Conservation (phyloP, 92 coral and sea anemone genomes). For the Porites divaricata region DNA sequence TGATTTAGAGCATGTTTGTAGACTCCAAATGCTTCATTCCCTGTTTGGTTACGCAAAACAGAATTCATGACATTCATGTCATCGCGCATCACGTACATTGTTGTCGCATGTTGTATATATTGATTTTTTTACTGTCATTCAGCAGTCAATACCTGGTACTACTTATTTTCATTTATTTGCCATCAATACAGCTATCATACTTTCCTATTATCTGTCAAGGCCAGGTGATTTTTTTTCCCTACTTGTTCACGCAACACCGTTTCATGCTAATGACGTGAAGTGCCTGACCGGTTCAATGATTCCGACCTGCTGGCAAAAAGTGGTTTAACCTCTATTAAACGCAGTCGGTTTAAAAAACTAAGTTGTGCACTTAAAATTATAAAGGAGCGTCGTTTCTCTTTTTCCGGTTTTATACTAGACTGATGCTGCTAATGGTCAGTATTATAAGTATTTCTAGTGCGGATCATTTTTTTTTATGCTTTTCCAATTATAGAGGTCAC, state of each 20-base stretch:
- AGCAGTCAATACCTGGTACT: not conserved
- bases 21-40: not conserved
- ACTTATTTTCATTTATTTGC: not conserved
- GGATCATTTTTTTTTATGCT: not conserved
- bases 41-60: not conserved
- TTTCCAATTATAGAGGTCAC: constrained; percentile 16
- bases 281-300: not conserved
- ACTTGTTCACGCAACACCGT: not conserved
- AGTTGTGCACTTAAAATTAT: constrained; percentile 26
- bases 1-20: not conserved
- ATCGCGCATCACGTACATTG: not conserved
- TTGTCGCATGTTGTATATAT: not conserved
- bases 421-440: not conserved
- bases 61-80: not conserved
- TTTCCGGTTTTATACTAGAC: constrained; percentile 47
- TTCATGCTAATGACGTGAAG: constrained; percentile 2
- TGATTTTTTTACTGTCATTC: too few relatives aligned
- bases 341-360: not conserved
- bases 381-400: constrained; percentile 33
- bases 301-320: not conserved
- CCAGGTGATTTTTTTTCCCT: constrained; percentile 11
- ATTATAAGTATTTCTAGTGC: constrained; percentile 16
- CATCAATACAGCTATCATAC: not conserved
- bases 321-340: constrained; percentile 31
- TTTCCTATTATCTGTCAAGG: not conserved